Conservation (phyloP, 2,797 vertebrate genomes). For the Chiloscyllium punctatum region DNA sequence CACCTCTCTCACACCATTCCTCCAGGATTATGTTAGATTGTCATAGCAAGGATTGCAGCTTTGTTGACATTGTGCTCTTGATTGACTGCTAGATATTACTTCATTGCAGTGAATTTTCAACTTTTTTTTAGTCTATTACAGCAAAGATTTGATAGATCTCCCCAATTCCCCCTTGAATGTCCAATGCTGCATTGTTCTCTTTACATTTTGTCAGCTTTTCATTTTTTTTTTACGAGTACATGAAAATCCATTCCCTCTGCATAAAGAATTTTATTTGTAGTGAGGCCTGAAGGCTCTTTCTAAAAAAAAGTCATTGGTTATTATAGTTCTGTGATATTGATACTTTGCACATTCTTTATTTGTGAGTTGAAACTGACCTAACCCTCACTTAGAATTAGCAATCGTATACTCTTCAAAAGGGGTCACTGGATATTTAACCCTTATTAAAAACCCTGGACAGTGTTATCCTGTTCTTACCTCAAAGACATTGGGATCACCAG, state of each 20-base stretch:
- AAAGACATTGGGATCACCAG: neutral
- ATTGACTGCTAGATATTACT: neutral
- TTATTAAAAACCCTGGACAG: neutral
- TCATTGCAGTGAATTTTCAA: constrained; percentile 1
- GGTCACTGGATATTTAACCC: neutral
- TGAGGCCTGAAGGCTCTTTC: neutral
- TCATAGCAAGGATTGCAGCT: neutral
- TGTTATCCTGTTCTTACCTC: neutral
- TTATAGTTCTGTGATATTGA: neutral
- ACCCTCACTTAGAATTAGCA: neutral
- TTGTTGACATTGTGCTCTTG: neutral
- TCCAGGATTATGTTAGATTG: constrained; percentile 12
- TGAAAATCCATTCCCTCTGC: constrained; percentile 27
- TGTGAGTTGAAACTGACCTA: neutral
- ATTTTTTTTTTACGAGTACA: constrained; percentile 7
- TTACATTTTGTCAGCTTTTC: constrained; percentile 24
- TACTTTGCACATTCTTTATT: neutral
- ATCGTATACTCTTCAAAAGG: neutral
- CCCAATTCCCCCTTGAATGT: neutral
- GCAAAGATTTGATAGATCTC: constrained; percentile 1
- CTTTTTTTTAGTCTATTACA: neutral
- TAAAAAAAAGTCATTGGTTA: neutral
- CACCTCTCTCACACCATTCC: neutral
- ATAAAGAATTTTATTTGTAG: constrained; percentile 23
- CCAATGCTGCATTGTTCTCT: constrained; percentile 27